Evolutionary conservation across 1,140 invertebrate genomes (phyloP).

Genomic region (Rhynchophorus ferrugineus): DNA sequence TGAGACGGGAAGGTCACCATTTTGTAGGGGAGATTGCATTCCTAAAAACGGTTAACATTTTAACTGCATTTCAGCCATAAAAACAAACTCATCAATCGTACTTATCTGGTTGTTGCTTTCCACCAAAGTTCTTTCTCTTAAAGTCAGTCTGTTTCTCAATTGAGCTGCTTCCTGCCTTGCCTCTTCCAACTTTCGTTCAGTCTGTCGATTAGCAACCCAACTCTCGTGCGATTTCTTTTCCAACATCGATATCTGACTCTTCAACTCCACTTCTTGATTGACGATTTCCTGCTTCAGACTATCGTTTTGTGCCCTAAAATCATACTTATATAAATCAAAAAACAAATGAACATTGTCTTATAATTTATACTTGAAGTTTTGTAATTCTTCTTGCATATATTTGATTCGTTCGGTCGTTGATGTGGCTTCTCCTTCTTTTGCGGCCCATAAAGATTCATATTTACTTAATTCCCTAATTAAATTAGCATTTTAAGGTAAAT

Average conservation of each 20-base stretch:
- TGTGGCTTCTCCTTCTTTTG: constrained; percentile 74
- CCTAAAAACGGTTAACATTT: constrained; percentile 21
- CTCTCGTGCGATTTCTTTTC: constrained; percentile 72
- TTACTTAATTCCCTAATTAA: constrained; percentile 65
- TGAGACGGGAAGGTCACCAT: constrained; percentile 34
- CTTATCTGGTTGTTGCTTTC: constrained; percentile 36
- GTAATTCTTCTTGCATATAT: constrained; percentile 69
- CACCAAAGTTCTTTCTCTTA: constrained; percentile 48
- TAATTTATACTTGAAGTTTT: constrained; percentile 63
- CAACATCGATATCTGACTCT: constrained; percentile 61
- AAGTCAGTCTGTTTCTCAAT: constrained; percentile 61
- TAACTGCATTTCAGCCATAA: neutral
- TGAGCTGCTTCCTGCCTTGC: constrained; percentile 64
- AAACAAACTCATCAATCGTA: no score
- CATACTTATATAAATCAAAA: neutral
- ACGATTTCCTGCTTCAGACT: constrained; percentile 68
- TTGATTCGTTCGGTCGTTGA: constrained; percentile 70
- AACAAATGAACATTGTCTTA: constrained; percentile 7
- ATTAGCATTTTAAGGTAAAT: no score
- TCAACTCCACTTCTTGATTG: constrained; percentile 69
- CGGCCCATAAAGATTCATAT: constrained; percentile 74
- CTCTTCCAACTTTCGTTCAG: constrained; percentile 68
- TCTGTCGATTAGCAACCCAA: constrained; percentile 67
- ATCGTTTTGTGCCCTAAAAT: constrained; percentile 57
- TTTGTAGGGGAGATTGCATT: constrained; percentile 35